Conservation (phyloP, 1,140 invertebrate genomes). For the Bombus turneri region DNA sequence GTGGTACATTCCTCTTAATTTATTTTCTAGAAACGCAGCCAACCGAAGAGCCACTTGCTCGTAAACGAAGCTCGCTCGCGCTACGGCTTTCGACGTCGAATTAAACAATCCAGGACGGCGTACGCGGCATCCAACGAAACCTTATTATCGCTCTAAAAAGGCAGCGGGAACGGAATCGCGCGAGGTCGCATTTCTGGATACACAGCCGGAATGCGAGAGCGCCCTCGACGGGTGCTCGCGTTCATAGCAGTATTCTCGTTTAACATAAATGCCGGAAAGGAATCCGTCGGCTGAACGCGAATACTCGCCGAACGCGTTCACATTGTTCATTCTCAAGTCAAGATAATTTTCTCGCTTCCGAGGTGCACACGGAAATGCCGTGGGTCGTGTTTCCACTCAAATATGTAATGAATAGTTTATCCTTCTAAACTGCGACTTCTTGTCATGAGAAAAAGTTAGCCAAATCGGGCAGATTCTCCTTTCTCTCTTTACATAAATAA, state of each 20-base stretch:
- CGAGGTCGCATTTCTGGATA: not conserved
- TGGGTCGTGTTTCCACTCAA: not conserved
- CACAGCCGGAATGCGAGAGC: conserved; percentile 11
- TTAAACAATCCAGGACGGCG: conserved; percentile 20
- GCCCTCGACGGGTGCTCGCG: conserved; percentile 6
- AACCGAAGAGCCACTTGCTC: conserved; percentile 11
- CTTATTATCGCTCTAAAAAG: conserved; percentile 35
- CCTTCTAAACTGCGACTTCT: no score
- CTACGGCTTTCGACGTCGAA: not conserved
- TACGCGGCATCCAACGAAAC: conserved; percentile 20
- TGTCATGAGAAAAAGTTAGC: no score
- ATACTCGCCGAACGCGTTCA: conserved; percentile 51
- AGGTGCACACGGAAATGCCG: conserved; percentile 25
- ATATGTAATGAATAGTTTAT: conserved; percentile 33
- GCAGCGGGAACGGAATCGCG: not conserved
- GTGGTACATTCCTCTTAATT: conserved; percentile 16
- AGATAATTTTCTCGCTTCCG: conserved; percentile 58
- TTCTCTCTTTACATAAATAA: no score
- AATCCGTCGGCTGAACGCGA: conserved; percentile 50
- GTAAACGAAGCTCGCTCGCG: conserved; percentile 20
- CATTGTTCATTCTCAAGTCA: conserved; percentile 41
- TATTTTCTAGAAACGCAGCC: not conserved
- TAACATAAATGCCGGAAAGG: conserved; percentile 35
- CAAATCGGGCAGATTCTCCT: not conserved
- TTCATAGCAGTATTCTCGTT: conserved; percentile 47